Conservation (phyloP, 1,140 invertebrate species). For the Halyomorpha halys region DNA sequence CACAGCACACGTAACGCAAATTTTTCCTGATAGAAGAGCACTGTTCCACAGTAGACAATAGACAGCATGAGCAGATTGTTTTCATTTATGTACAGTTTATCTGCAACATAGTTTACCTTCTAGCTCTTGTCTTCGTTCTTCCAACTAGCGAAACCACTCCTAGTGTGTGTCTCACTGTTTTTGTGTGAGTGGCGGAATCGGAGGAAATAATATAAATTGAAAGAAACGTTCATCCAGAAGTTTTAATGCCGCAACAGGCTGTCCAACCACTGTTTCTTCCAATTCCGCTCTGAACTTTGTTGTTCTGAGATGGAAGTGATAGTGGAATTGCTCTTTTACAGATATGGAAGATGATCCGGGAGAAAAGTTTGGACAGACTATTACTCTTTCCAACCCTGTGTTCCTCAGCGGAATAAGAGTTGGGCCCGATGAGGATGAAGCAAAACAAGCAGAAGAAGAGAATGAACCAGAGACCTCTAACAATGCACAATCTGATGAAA, state of each 20-base stretch:
- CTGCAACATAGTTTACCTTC: neutral
- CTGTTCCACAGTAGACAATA: neutral
- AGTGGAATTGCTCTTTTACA: slow-evolving; percentile 21
- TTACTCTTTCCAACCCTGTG: slow-evolving; percentile 1
- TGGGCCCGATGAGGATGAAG: slow-evolving; percentile 12
- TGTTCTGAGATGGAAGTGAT: slow-evolving; percentile 6
- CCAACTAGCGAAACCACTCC: neutral
- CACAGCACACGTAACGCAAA: neutral
- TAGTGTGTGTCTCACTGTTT: neutral
- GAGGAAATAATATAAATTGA: slow-evolving; percentile 14
- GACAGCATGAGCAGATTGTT: neutral
- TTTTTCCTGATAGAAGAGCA: slow-evolving; percentile 8
- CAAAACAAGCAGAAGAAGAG: too few relatives aligned
- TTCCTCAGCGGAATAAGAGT: neutral
- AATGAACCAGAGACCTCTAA: too few relatives aligned
- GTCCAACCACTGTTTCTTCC: slow-evolving; percentile 5
- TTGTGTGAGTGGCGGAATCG: slow-evolving; percentile 11
- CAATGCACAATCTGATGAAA: too few relatives aligned
- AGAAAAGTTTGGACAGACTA: slow-evolving; percentile 20
- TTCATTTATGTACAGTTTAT: neutral
- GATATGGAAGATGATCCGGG: slow-evolving; percentile 24
- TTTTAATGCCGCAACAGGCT: neutral
- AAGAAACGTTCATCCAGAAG: neutral
- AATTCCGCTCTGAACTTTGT: slow-evolving; percentile 3
- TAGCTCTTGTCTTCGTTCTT: slow-evolving; percentile 11